Percentiles rank a stretch among this genome's conserved stretches.
Evolutionary conservation across 2,113 vertebrate species (phyloP).

Genomic region (Triplophysa siluroides): DNA sequence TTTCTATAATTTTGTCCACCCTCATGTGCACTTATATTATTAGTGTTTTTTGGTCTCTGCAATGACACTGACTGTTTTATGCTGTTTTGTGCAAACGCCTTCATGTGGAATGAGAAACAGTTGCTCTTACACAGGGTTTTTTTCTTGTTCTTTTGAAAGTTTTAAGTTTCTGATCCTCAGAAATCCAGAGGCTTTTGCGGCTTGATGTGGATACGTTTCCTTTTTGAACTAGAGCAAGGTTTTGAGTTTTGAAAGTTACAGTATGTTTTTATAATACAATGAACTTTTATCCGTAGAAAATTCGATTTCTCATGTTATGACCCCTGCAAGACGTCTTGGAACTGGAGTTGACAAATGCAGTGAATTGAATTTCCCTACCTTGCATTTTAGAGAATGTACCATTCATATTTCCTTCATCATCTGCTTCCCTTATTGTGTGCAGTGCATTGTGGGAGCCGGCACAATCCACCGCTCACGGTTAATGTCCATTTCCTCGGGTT

Average conservation of each 20-base stretch:
- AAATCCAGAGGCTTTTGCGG: background rate
- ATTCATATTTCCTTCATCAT: constrained; percentile 9
- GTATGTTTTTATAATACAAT: background rate
- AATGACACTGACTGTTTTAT: background rate
- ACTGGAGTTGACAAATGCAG: background rate
- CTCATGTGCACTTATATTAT: too few relatives aligned
- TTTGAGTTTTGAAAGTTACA: background rate
- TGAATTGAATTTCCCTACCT: background rate
- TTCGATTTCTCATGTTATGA: background rate
- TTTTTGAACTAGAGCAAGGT: background rate
- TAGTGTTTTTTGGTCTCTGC: too few relatives aligned
- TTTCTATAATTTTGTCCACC: too few relatives aligned
- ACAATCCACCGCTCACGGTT: constrained; percentile 1
- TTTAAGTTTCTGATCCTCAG: background rate
- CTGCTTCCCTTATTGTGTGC: constrained; percentile 10
- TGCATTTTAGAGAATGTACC: background rate
- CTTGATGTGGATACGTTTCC: background rate
- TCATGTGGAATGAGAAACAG: too few relatives aligned
- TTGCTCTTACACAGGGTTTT: background rate
- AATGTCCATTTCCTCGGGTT: constrained; percentile 17
- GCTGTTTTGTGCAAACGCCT: too few relatives aligned
- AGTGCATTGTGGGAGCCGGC: background rate
- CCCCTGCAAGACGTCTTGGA: background rate
- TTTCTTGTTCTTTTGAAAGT: background rate
- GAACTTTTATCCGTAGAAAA: background rate